Percentiles rank a stretch among this genome's conserved stretches.
Evolutionary conservation across 2,113 vertebrate species (phyloP).

Genomic region (Pseudonaja textilis): DNA sequence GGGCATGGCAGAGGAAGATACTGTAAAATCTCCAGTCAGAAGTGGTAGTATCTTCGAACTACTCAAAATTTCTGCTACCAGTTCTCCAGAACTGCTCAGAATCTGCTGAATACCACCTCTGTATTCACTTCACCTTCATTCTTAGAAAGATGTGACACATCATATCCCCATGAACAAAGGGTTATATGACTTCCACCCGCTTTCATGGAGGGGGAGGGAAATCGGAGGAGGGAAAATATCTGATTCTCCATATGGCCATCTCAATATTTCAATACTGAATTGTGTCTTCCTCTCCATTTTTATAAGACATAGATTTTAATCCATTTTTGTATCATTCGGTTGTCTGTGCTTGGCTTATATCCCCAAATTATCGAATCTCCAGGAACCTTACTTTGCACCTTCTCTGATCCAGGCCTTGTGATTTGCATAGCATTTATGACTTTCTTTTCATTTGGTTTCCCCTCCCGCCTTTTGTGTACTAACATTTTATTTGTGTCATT

Average conservation of each 20-base stretch:
- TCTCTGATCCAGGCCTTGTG: neutral
- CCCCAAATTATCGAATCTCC: neutral
- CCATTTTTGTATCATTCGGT: neutral
- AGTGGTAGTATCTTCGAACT: too few species aligned
- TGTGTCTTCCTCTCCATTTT: neutral
- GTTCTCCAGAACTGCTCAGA: too few species aligned
- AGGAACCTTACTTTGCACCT: neutral
- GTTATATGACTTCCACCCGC: neutral
- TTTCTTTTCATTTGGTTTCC: neutral
- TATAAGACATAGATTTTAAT: neutral
- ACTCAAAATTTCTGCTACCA: too few species aligned
- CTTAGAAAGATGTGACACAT: neutral
- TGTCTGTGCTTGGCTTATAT: neutral
- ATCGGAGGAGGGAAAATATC: neutral
- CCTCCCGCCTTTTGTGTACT: neutral
- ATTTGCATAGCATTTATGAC: neutral
- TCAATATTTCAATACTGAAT: neutral
- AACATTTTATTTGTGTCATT: neutral
- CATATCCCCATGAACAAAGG: neutral
- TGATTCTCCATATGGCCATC: neutral
- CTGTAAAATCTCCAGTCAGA: too few species aligned
- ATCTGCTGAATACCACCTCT: too few species aligned
- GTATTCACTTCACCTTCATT: neutral
- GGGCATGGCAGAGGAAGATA: too few species aligned
- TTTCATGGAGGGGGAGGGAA: neutral